Base-by-base conservation (phyloP, 2,797 vertebrate genomes). In the Poecilia picta region DNA sequence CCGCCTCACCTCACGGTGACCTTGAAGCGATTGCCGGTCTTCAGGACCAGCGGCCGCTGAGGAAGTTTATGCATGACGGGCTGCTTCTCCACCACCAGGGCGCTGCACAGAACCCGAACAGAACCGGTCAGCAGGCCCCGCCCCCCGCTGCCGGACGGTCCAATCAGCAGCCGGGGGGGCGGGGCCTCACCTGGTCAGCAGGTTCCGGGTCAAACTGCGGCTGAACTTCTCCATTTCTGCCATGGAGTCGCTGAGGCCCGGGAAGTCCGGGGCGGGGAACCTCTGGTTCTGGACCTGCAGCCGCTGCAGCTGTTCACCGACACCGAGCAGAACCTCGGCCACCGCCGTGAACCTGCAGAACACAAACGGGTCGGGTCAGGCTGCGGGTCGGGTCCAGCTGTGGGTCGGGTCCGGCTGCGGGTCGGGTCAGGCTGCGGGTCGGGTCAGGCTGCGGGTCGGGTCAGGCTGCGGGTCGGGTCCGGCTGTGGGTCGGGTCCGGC, bases 21-120 rank as follows among this genome's bases (percentile, higher is more conserved):
- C 0, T 95, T 96, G 81, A 99, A 98, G 25, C 95, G 95, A 7
- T 96, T 95, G 3, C 94, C 91, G 0, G 97, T 98, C 93, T 98
- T 99, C 68, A 99, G 83, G 41, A 99, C 94, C 15, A 98, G 86
- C 0, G 97, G 97, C 74, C 97, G 95, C 55, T 97, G 95, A 8
- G 96, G 94, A 53, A 96, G 95, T 1, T 91, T 97, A 2, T 93
- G 93, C 97, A 97, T 97, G 80, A 94, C 94, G 0, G 98, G 98
- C 87, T 99, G 98, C 81, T 96, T 96, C 93, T 98, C 97, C 49
- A 99, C 97, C 88, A 99, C 97, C 1, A 96, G 86, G 62, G 95
- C 92, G 4, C 95, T 95, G 85, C 68, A 83, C 83, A 59, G 77
- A 18, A 87, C 49, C 49, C 85, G 15, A 68, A 76, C 8, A 49